phyloP scores from a whole-genome alignment of 2,113 vertebrate species.

The Okapia johnstoni region DNA sequence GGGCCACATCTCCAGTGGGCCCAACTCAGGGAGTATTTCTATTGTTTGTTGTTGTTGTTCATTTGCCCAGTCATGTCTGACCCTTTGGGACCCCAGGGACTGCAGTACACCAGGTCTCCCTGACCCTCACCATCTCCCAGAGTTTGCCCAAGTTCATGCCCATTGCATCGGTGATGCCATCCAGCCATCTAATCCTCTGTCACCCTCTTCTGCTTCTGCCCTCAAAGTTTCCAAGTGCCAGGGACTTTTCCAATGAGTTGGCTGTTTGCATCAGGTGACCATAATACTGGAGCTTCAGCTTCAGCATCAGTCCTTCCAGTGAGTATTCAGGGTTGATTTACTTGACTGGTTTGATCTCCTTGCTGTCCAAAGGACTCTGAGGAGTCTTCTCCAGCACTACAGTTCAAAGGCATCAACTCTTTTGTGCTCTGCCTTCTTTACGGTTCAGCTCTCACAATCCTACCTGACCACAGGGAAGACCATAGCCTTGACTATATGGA shows the following conservation, averaged over 20 bases:
- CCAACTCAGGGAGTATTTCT: not conserved
- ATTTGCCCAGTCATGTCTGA: rapidly evolving
- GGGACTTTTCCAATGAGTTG: not conserved
- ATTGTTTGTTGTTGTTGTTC: not conserved
- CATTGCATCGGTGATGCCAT: not conserved
- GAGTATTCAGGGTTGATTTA: not conserved
- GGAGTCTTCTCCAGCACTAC: not conserved
- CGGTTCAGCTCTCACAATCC: not conserved
- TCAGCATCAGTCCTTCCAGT: not conserved
- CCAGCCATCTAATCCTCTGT: not conserved
- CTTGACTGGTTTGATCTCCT: not conserved
- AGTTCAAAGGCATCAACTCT: not conserved
- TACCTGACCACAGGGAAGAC: not conserved
- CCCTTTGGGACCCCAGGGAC: not conserved
- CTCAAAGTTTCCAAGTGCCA: not conserved
- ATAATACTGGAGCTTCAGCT: not conserved
- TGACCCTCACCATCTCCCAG: not conserved
- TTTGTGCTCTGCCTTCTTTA: not conserved
- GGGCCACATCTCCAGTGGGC: not conserved
- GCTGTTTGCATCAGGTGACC: not conserved
- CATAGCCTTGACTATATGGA: not conserved
- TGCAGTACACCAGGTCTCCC: not conserved
- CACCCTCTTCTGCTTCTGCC: not conserved
- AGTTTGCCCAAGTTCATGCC: not conserved
- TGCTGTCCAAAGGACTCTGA: not conserved